Base-by-base conservation (phyloP, 2,113 vertebrate genomes). In the Scartelaos histophorus region DNA sequence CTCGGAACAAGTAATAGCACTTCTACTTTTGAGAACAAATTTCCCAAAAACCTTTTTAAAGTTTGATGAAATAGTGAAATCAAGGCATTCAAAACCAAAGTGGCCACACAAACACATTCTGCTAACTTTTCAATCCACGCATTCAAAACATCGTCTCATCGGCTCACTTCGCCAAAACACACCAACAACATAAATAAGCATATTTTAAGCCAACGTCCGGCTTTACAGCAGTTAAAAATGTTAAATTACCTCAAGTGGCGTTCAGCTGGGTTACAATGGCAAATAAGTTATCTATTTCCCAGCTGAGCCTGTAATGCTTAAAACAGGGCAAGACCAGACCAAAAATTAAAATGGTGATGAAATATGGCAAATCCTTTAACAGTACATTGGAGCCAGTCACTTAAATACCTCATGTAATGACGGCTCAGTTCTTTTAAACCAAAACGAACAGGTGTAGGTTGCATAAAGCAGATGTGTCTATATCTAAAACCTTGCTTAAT, bases 1-100 rank as follows among this genome's bases (percentile, higher is more conserved):
- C 85, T 87, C 83, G 77, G 58, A 78, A 89, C 85, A 34, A 81
- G 82, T 87, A 88, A 92, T 79, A 89, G 88, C 87, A 88, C 91
- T 92, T 92, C 86, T 90, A 89, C 82, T 89, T 58, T 71, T 67
- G 85, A 88, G 88, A 87, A 89, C 83, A 0, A 13, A 0, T 69
- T 81, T 86, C 87, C 81, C 85, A 85, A 87, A n/a, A 89, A 74
- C 74, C 62, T 47, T 66, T 29, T 83, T 76, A 82, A 75, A 76
- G 56, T 58, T 58, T 89, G 79, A 80, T 60, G 71, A 80, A 69
- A 71, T 69, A 29, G 71, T 78, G 69, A 90, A 84, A 87, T 73
- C 77, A 91, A 89, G 89, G 87, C 87, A 87, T 89, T 89, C 70
- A 62, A 54, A 82, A 73, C 72, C 67, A 85, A 88, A 85, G 88